phyloP scores from a whole-genome alignment of 2,888 invertebrate species.

The Entomobrya proxima region DNA sequence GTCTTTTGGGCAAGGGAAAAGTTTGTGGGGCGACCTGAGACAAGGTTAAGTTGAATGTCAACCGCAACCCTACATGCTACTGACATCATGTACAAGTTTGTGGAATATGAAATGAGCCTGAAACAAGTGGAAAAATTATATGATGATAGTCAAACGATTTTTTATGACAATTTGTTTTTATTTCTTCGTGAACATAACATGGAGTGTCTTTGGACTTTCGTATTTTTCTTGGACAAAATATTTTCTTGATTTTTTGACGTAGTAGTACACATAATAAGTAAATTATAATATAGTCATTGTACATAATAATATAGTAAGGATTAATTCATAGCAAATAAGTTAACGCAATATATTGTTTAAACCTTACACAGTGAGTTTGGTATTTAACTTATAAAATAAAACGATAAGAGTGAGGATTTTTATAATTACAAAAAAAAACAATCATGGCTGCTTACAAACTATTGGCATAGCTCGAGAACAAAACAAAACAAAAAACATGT shows the following conservation, averaged over 20 bases:
- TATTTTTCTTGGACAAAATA: slow-evolving; percentile 33
- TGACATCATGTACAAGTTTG: too few relatives aligned
- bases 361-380: slow-evolving; percentile 4
- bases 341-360: not conserved
- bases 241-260: slow-evolving; percentile 11
- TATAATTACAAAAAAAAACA: slow-evolving; percentile 15
- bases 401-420: not conserved
- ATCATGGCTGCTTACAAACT: slow-evolving; percentile 39
- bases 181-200: slow-evolving; percentile 39
- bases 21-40: too few relatives aligned
- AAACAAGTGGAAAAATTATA: too few relatives aligned
- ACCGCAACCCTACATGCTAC: too few relatives aligned
- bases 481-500: slow-evolving; percentile 29
- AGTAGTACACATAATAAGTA: not conserved
- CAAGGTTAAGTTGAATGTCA: too few relatives aligned
- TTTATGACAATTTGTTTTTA: slow-evolving; percentile 11
- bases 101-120: too few relatives aligned
- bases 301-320: slow-evolving; percentile 3
- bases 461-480: slow-evolving; percentile 52
- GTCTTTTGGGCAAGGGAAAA: too few relatives aligned
- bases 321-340: too few relatives aligned
- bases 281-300: not conserved
- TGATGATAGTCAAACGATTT: too few relatives aligned
- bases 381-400: not conserved
- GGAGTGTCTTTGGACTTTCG: slow-evolving; percentile 42